Evolutionary conservation across 2,797 vertebrate species (phyloP), one percentile per base, ranked within the genome.

Genomic region (Falco novaeseelandiae): DNA sequence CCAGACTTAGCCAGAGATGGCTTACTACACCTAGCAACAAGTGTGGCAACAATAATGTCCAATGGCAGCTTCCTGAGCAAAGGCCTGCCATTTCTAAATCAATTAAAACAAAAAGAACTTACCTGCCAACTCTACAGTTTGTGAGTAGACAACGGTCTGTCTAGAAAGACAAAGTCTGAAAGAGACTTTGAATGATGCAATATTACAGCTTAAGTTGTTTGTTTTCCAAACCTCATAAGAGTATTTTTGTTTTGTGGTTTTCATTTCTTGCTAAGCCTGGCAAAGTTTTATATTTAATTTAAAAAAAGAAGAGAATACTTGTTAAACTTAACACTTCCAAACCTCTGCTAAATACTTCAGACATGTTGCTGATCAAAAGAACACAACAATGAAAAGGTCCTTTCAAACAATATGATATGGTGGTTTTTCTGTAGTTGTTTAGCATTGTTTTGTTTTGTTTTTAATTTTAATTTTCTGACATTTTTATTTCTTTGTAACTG

Each of bases 371-470:
- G 5, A 70, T 61, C 12, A 73, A 72, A 76, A 52, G 23, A 76
- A 30, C 0, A 14, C 8, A 62, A 11, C 4, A 52, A 13, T 21
- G 8, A 36, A 90, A 86, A 73, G 65, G 6, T 1, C 3, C 9
- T 80, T 88, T 58, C 25, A 27, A 62, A 77, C 11, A 51, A 26
- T 3, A 52, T 8, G 3, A 69, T 5, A 14, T 1, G 2, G 1
- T 13, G 1, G 0, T 2, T 46, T 29, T 7, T 4, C 48, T 42
- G 5, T 8, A 51, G 4, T 14, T 46, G 6, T 3, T 52, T 26
- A 7, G 7, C 6, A 2, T 30, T 26, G 1, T 9, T 44, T 55
- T 12, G 1, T 6, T 38, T 38, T 38, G 36, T 42, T 48, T 61
- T 38, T 15, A 32, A 34, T 70, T 55, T 77, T 12, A 73, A 21